phyloP scores from a whole-genome alignment of 2,797 vertebrate species.

The Gadopsis marmoratus region DNA sequence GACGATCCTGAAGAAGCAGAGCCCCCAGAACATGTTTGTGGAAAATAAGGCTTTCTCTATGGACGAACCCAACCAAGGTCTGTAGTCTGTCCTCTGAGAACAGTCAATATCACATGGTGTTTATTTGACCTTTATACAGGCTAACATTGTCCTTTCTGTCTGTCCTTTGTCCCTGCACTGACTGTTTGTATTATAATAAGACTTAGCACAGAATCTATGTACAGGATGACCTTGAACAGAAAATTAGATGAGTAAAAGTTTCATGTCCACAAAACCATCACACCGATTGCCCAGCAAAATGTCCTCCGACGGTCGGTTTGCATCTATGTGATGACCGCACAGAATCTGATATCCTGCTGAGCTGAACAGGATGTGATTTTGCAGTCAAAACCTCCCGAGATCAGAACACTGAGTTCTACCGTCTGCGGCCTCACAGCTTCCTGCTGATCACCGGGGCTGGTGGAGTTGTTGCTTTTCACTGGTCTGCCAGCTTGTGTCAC shows the following conservation, averaged over 20 bases:
- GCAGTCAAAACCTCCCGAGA: neutral
- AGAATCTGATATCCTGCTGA: conserved; percentile 71
- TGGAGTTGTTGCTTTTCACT: neutral
- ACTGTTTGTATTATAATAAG: neutral
- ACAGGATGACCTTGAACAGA: conserved; percentile 4
- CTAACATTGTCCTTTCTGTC: neutral
- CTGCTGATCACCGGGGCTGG: neutral
- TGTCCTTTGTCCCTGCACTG: neutral
- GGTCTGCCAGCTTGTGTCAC: neutral
- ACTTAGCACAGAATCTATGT: conserved; percentile 8
- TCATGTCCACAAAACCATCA: neutral
- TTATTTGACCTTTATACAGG: neutral
- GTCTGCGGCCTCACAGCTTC: neutral
- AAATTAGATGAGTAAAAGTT: neutral
- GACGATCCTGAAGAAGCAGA: conserved; percentile 94
- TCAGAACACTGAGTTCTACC: conserved; percentile 10
- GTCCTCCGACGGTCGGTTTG: conserved; percentile 48
- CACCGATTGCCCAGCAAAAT: conserved; percentile 12
- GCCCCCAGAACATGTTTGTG: conserved; percentile 91
- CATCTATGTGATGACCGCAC: conserved; percentile 51
- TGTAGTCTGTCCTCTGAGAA: conserved; percentile 4
- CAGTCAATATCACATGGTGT: neutral
- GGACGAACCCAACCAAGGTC: conserved; percentile 92
- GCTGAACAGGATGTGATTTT: conserved; percentile 48
- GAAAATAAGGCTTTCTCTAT: conserved; percentile 98